Conservation (phyloP, 2,113 vertebrate genomes). For the Cepphus grylle region DNA sequence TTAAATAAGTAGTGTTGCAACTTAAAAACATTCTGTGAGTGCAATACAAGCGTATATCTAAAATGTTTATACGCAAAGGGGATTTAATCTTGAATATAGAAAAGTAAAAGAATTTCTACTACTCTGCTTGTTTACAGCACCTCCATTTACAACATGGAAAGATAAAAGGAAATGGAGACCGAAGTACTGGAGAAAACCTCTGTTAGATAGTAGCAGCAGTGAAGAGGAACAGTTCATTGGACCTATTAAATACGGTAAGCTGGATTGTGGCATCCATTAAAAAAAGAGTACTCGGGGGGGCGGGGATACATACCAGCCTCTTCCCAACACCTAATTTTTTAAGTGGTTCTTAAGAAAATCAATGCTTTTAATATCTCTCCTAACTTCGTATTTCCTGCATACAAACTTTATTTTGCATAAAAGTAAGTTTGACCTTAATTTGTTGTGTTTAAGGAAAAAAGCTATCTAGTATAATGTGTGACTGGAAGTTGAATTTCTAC, state of each 20-base stretch:
- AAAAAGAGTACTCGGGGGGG: neutral
- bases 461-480: neutral
- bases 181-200: constrained; percentile 73
- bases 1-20: neutral
- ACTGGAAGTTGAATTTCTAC: neutral
- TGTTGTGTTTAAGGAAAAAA: neutral
- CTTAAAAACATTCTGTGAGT: too few species aligned
- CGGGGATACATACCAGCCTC: neutral
- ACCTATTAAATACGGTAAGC: constrained; percentile 78
- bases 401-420: neutral
- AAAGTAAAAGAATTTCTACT: neutral
- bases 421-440: neutral
- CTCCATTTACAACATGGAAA: constrained; percentile 93
- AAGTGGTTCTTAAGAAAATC: neutral
- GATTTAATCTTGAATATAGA: neutral
- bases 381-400: neutral
- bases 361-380: neutral
- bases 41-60: neutral
- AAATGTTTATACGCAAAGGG: neutral
- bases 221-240: constrained; percentile 70
- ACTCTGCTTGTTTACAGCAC: constrained; percentile 73
- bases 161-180: constrained; percentile 88
- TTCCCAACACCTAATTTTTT: neutral
- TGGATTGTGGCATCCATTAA: neutral
- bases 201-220: constrained; percentile 71